Base-by-base conservation (phyloP, 1,140 invertebrate species). In the Diachasmimorpha longicaudata region DNA sequence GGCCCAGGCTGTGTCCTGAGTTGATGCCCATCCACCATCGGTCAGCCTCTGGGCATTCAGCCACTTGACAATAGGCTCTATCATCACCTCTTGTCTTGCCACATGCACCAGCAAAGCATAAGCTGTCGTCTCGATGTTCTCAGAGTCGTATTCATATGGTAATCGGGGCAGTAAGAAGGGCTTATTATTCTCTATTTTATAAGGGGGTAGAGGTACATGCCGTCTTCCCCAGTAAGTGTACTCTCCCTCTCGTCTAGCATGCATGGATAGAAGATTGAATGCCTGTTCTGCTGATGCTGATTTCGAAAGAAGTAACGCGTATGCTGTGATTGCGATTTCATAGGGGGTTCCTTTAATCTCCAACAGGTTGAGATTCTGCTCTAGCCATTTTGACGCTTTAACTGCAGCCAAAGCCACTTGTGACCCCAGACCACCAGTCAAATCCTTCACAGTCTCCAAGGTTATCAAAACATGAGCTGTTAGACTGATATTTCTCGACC, bases 21-120 rank as follows among this genome's bases (percentile, higher is more conserved):
- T 98, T 0, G 96, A 98, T 0, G 96, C 96, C 96, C 97, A 98
- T 0, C 97, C 97, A 44, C 95, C 95, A 81, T 98, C 95, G n/a
- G 94, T 94, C 0, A 98, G 90, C 67, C 97, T 91, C 84, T 98
- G 97, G 0, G 95, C 91, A 85, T 98, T 98, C 6, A 99, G 88
- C 97, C 97, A 99, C 82, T 94, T 93, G 23, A 98, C 96, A 82
- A 98, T 97, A 11, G 93, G 92, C 76, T 96, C 95, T 31, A 94
- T 90, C 70, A 93, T 91, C 76, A 94, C 90, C 78, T 96, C 95
- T 83, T 96, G 95, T 14, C 95, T 90, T 11, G 93, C 93, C 52
- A 96, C 95, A 84, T 97, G 96, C 0, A 96, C 94, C 78, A 98
- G 85, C n/a, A 99, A 88, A 2, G 95, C 97, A 84, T 98, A 99